Base-by-base conservation (phyloP, 2,888 invertebrate species). In the Mythimna pallens region DNA sequence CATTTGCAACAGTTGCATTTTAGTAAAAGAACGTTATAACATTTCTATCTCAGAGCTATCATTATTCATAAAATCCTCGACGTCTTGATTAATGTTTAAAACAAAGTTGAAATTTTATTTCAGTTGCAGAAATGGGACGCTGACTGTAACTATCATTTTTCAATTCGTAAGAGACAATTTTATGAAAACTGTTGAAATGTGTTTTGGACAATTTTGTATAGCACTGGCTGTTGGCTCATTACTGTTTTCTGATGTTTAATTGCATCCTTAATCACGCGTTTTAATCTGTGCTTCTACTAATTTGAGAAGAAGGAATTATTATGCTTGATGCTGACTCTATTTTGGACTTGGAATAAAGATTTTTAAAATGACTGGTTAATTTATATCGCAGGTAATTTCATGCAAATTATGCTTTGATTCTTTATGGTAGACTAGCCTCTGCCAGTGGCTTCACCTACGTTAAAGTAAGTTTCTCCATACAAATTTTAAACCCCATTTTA, bases 21-120 rank as follows among this genome's bases (percentile, higher is more conserved):
- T 72, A 81, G 79, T 54, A 81, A 71, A 65, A 69, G 55, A 78
- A 81, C 76, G 72, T 78, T 80, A 84, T 82, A 71, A 78, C 83
- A 85, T 76, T 85, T 76, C 67, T 75, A 83, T 86, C 85, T 82
- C 76, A 79, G 83, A 80, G 86, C 86, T 88, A 89, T 89, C 89
- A 90, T 91, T 91, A 91, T 92, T 92, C 91, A 91, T 89, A 88
- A 89, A 86, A 87, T 86, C 83, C 84, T 76, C 86, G 90, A 87
- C 89, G 86, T 86, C 84, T 84, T 90, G 90, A 92, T 91, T 91
- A 91, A 92, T 92, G 91, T 74, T 87, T 88, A 73, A 86, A 90
- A 90, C 88, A 88, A 89, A 90, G 88, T 90, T 90, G 85, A 86
- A 88, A 86, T 88, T 89, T 88, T 88, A 89, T 89, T 90, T 87